These are phyloP conservation scores for Anguilla rostrata DNA, from an alignment of 2,113 vertebrate genomes.

Conservation along the genomic window DNA sequence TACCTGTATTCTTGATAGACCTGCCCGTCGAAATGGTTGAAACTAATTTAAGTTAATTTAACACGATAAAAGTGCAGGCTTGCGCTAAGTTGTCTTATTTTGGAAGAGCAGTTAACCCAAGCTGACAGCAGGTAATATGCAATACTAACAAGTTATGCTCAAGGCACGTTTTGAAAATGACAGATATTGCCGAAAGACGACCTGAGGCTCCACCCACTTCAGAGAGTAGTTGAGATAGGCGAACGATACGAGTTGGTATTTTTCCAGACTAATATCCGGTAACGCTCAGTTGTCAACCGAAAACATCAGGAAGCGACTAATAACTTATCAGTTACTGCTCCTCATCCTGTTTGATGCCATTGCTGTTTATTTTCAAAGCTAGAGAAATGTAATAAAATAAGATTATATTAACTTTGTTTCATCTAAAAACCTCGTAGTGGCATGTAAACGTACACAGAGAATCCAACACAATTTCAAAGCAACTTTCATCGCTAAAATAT, in stretches of 20 bases:
- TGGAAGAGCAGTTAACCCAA: neutral
- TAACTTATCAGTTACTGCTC: neutral
- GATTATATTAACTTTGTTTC: neutral
- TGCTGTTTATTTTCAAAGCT: neutral
- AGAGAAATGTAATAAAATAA: neutral
- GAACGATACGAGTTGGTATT: slow-evolving; percentile 4
- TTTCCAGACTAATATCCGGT: slow-evolving; percentile 29
- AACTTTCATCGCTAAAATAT: neutral
- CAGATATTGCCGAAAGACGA: neutral
- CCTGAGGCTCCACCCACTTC: neutral
- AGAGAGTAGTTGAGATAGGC: neutral
- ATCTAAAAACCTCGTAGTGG: neutral
- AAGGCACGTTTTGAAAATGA: neutral
- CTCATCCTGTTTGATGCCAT: neutral
- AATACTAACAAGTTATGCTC: neutral
- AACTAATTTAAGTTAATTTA: neutral
- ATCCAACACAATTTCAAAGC: neutral
- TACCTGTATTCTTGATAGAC: neutral
- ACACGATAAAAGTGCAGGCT: neutral
- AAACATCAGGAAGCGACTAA: neutral
- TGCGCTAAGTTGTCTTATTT: neutral
- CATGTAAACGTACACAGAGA: neutral
- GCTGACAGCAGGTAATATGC: neutral
- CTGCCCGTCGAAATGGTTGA: neutral
- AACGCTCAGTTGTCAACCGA: neutral